Base-by-base conservation (phyloP, 2,888 invertebrate species). In the Papilio elwesi region DNA sequence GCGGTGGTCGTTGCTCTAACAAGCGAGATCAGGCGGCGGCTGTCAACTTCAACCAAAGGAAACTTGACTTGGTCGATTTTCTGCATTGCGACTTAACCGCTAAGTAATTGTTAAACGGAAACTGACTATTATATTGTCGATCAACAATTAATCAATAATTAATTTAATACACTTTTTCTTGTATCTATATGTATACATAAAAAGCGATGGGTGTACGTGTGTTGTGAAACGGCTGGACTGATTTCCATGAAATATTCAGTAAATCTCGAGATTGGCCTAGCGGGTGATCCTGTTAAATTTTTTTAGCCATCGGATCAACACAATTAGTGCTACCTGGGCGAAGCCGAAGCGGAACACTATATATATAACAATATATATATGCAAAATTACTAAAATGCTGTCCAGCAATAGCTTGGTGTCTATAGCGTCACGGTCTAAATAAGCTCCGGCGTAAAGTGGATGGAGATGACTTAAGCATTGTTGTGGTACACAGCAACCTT, bases 1-100 rank as follows among this genome's bases (percentile, higher is more conserved):
- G 76, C 76, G 73, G 75, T 77, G 75, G 73, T 74, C 36, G 76
- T 71, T 77, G 77, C 77, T 78, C 55, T 72, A 73, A 73, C 70
- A 52, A 69, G 70, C 73, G 69, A 70, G 66, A 73, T 59, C 79
- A 78, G 76, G 76, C 74, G 73, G 73, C 75, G 74, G 74, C 74
- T 76, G 74, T 71, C 70, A 77, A 69, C 63, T 76, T 72, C 74
- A 67, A 51, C 53, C 67, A 53, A 68, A 73, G 70, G 67, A 75
- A 68, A 72, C 72, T 55, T 38, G 65, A 66, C 66, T 55, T 55
- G 38, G 70, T 51, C 66, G 66, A 52, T 75, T 68, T 70, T 73
- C 66, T 62, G 73, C 70, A 73, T 70, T 57, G 51, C 57, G 47
- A 69, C 43, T 64, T 59, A 65, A 69, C 55, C 43, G 43, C 55